Base-by-base conservation (phyloP, 2,888 invertebrate species). In the Bugulina stolonifera region DNA sequence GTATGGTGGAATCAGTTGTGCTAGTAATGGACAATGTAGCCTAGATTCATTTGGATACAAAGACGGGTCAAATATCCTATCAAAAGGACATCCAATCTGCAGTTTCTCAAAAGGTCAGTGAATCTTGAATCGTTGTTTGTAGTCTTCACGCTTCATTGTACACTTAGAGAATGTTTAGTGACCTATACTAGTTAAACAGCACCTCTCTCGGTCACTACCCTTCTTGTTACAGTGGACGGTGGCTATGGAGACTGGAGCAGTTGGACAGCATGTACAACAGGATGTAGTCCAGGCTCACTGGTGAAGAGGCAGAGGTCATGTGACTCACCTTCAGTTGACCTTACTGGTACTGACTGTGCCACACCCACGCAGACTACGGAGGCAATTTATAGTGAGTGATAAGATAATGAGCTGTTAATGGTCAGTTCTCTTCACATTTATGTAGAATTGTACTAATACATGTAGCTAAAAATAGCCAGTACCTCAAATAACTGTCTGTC, bases 1-100 rank as follows among this genome's bases (percentile, higher is more conserved):
- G 10, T 64, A 64, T 34, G 64, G 64, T 3, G 64, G 32, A 25
- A 64, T 64, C 10, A 64, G 29, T 3, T 64, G 64, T 64, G 32
- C 22, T 27, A 32, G 10, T 32, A 29, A 22, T 25, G 14, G 25
- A 32, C 2, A 27, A 2, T 64, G 64, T 64, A 5, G 10, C 32
- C 64, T 64, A 1, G 64, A 64, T 32, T 22, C 64, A 14, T 64
- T 29, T 27, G 5, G 18, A 14, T 64, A 14, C n/a, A 64, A 64
- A 64, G 22, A 55, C n/a, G 55, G 25, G 10, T 43, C 43, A 18
- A 23, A 55, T 23, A 5, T 23, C n/a, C 55, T 18, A 10, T 5
- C 23, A 5, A 23, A 18, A 55, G 55, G 14, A 23, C 55, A 55
- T 23, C 23, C 55, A 18, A 55, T 55, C 23, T 55, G 55, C 25